A percentile compares a stretch with the other conserved stretches of the same genome.
Evolutionary conservation across 2,797 vertebrate genomes (phyloP).

Genomic region (Myioborus miniatus): DNA sequence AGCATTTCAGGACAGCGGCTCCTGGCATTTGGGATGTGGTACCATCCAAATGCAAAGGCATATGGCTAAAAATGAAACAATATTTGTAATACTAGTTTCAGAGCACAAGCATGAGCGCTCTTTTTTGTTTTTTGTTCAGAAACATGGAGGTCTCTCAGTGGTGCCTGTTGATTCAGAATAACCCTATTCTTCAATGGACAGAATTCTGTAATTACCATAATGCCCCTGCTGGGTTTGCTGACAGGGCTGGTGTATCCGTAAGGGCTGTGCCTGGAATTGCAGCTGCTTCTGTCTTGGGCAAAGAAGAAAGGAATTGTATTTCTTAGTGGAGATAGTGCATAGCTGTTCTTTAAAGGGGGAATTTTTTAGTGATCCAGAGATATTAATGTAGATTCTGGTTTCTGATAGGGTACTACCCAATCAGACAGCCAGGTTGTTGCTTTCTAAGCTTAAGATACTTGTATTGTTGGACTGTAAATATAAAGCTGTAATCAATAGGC

Average conservation of each 20-base stretch:
- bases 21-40: not conserved
- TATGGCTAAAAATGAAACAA: not conserved
- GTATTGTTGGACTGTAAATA: not conserved
- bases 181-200: not conserved
- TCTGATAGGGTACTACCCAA: not conserved
- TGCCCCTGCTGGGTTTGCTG: not conserved
- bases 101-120: not conserved
- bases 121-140: not conserved
- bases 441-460: not conserved
- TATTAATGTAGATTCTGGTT: not conserved
- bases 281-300: not conserved
- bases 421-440: not conserved
- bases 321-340: not conserved
- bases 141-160: not conserved
- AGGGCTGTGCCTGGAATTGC: not conserved
- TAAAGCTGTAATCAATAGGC: constrained; percentile 22
- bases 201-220: not conserved
- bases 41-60: not conserved
- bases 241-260: not conserved
- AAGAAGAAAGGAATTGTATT: not conserved
- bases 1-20: not conserved
- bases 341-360: not conserved
- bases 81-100: not conserved
- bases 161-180: not conserved
- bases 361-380: not conserved